Conservation (phyloP, 2,113 vertebrate genomes). For the Columba janthina region DNA sequence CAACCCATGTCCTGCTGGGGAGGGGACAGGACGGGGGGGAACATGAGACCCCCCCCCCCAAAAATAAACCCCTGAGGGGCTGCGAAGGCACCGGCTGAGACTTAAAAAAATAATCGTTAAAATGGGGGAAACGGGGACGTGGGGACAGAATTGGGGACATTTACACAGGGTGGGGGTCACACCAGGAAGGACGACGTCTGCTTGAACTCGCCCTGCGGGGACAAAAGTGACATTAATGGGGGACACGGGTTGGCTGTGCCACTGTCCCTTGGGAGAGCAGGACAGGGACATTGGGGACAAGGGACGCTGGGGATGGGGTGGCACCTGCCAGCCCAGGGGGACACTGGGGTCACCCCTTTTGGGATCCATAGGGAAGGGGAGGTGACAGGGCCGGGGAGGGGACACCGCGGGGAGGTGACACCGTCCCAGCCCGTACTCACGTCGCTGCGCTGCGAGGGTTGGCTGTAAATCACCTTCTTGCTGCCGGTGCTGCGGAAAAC, state of each 20-base stretch:
- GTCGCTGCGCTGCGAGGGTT: slow-evolving; percentile 62
- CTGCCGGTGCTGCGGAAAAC: neutral
- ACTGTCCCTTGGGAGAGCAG: neutral
- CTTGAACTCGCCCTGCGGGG: slow-evolving; percentile 69
- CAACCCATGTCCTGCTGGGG: neutral
- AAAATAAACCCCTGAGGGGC: no score
- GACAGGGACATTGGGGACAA: no score
- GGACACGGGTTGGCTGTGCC: neutral
- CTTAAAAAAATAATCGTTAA: neutral
- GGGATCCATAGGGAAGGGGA: no score
- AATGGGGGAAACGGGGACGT: no score
- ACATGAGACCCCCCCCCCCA: no score
- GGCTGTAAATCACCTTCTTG: slow-evolving; percentile 81
- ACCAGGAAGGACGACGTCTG: slow-evolving; percentile 79
- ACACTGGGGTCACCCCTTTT: neutral
- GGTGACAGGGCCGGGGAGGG: no score
- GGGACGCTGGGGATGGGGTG: no score
- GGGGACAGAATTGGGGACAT: neutral
- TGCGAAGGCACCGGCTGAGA: neutral
- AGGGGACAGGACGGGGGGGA: neutral
- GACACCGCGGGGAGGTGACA: no score
- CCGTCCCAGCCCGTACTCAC: slow-evolving; percentile 36
- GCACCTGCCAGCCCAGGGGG: neutral
- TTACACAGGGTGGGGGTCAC: slow-evolving; percentile 17
- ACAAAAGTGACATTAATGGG: neutral